Evolutionary conservation across 2,888 invertebrate genomes (phyloP).

Genomic region (Drosophila vallismaia): DNA sequence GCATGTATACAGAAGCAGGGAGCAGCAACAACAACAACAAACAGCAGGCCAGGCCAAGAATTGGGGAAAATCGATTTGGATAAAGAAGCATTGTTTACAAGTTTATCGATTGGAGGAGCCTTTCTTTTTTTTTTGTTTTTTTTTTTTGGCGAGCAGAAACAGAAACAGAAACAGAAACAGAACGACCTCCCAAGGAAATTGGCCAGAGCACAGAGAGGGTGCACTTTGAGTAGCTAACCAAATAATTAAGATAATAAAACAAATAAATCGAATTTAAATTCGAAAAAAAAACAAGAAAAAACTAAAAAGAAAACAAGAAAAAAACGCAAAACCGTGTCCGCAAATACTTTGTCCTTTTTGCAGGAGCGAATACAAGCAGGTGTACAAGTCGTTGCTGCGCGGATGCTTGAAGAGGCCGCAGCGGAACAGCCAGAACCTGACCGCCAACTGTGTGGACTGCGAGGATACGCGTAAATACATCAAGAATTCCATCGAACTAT

Average conservation of each 20-base stretch:
- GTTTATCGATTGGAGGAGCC: conserved; percentile 67
- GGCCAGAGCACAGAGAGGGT: neutral
- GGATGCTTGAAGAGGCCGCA: conserved; percentile 83
- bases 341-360: conserved; percentile 45
- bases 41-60: conserved; percentile 48
- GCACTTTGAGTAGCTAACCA: neutral
- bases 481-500: conserved; percentile 82
- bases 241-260: neutral
- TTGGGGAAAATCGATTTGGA: conserved; percentile 75
- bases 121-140: neutral
- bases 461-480: conserved; percentile 83
- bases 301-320: neutral
- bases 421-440: conserved; percentile 81
- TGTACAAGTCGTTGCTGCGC: conserved; percentile 83
- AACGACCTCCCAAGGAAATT: neutral
- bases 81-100: conserved; percentile 69
- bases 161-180: conserved; percentile 1
- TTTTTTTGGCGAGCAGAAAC: neutral
- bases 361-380: conserved; percentile 82
- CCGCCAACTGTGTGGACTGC: conserved; percentile 82
- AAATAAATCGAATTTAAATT: neutral
- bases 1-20: conserved; percentile 53
- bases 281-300: neutral
- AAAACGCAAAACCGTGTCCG: neutral
- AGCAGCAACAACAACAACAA: conserved; percentile 44